phyloP scores from a whole-genome alignment of 2,797 vertebrate species.

The Glyptemys insculpta region DNA sequence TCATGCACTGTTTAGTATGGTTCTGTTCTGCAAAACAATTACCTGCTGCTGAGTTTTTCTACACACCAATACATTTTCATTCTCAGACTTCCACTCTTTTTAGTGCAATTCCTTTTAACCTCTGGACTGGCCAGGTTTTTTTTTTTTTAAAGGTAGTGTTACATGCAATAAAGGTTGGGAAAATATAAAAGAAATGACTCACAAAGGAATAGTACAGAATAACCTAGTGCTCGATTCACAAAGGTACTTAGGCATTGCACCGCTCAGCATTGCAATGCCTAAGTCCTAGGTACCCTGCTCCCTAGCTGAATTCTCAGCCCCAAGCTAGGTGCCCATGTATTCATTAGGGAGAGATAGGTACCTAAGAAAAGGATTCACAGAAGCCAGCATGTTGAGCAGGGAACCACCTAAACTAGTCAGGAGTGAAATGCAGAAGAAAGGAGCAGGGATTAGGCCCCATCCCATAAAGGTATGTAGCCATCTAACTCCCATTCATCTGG shows the following conservation, averaged over 20 bases:
- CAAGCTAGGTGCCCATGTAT: not conserved
- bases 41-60: rapidly evolving
- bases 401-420: not conserved
- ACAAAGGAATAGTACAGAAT: not conserved
- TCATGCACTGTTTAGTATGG: not conserved
- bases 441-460: too few relatives aligned
- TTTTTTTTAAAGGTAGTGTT: rapidly evolving
- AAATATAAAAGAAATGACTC: not conserved
- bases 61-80: not conserved
- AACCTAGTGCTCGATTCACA: not conserved
- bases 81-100: not conserved
- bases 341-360: not conserved
- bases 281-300: not conserved
- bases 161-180: not conserved
- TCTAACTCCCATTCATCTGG: too few relatives aligned
- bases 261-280: not conserved
- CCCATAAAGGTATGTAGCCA: too few relatives aligned
- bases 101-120: not conserved
- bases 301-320: not conserved
- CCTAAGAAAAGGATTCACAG: not conserved
- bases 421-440: not conserved
- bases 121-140: not conserved
- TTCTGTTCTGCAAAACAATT: not conserved
- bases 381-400: not conserved
- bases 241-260: not conserved